Base-by-base conservation (phyloP, 2,888 invertebrate species). In the Nomada hirtipes region DNA sequence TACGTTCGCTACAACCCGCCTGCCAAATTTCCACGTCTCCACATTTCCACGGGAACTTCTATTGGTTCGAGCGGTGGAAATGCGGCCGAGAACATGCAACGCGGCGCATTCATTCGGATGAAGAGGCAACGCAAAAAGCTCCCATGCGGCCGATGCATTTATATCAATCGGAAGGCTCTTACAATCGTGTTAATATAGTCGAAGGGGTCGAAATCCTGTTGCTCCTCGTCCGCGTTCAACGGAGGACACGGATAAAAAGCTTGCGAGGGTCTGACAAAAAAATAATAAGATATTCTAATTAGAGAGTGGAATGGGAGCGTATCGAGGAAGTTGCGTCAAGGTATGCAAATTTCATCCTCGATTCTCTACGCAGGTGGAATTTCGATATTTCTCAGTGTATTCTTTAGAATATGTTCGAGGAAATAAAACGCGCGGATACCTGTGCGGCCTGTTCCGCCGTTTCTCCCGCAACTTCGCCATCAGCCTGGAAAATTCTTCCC, bases 171-270 rank as follows among this genome's bases (percentile, higher is more conserved):
- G 36, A 60, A 29, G 7, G 60, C 44, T 78, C 94, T 94, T 93
- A 94, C 94, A 87, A 94, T 92, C 79, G 93, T 93, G 85, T 94
- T 94, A 84, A 94, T 92, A 88, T 94, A 94, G 89, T 94, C 94
- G 89, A 94, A 92, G 76, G 94, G 94, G 88, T 94, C 94, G 85
- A 94, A 93, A 65, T 93, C 93, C 87, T 92, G 93, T 70, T 92
- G 93, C 52, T 94, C 94, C 83, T 95, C 94, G 77, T 95, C 95
- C 76, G 94, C 92, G 71, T 94, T 94, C 29, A 94, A 94, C 36
- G 95, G 94, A 65, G 95, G 95, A 89, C 95, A 95, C 15, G 95
- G 95, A 90, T 95, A 95, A 91, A 95, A 95, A n/a, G 95, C 94
- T 91, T 94, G 93, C 68, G 94, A 92, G 9, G 93, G 92, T 91